These are phyloP conservation scores for Leptodactylus fallax DNA, from an alignment of 2,797 vertebrate genomes.

Conservation along the genomic window DNA sequence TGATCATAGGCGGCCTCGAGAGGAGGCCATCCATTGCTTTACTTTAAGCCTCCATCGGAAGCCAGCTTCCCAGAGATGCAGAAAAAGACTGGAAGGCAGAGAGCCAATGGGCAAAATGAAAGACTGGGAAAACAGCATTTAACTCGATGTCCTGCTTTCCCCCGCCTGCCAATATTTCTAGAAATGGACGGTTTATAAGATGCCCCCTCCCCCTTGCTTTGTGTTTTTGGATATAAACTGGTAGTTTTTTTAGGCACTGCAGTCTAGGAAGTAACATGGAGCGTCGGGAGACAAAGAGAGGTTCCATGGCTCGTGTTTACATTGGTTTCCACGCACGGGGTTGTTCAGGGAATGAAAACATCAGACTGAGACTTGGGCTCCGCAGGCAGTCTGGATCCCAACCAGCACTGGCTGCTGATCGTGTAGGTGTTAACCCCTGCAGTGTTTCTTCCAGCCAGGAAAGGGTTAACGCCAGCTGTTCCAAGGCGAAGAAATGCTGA, in stretches of 20 bases:
- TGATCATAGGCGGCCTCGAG: conserved; percentile 33
- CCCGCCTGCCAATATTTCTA: conserved; percentile 3
- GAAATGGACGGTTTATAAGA: not conserved
- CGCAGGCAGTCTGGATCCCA: conserved; percentile 41
- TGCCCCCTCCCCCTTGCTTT: not conserved
- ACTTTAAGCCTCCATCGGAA: conserved; percentile 56
- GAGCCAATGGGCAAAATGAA: not conserved
- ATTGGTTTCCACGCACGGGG: conserved; percentile 42
- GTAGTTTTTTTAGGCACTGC: not conserved
- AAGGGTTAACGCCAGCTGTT: not conserved
- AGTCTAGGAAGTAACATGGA: conserved; percentile 59
- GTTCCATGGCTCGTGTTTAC: conserved; percentile 49
- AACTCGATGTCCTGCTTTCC: not conserved
- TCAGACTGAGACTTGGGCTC: conserved; percentile 52
- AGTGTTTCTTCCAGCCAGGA: not conserved
- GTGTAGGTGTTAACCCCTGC: not conserved
- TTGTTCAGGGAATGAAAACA: conserved; percentile 59
- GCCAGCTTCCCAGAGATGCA: conserved; percentile 49
- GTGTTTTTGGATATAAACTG: conserved; percentile 7
- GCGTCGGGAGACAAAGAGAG: conserved; percentile 52
- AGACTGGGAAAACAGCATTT: conserved; percentile 19
- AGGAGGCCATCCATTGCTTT: conserved; percentile 35
- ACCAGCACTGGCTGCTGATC: conserved; percentile 32
- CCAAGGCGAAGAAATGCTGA: not conserved
- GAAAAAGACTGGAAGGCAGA: not conserved